Evolutionary conservation across 2,888 invertebrate genomes (phyloP).

Genomic region (Pristionchus mayeri): DNA sequence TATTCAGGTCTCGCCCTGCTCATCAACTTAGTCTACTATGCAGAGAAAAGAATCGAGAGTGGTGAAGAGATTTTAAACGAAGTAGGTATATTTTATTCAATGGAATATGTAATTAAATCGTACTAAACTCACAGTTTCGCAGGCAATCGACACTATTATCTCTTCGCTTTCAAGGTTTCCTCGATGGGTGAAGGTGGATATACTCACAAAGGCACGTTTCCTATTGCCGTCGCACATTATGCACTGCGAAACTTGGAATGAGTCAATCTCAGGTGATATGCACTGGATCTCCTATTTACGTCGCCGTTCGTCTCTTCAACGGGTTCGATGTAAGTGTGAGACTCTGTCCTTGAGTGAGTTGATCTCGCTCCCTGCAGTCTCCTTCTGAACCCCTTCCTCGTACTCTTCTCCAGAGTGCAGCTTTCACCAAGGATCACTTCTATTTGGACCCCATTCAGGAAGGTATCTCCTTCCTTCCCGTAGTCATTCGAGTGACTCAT

Average conservation of each 20-base stretch:
- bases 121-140: background rate
- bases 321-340: background rate
- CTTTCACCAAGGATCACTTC: constrained; percentile 3
- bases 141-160: background rate
- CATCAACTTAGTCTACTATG: constrained; percentile 5
- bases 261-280: background rate
- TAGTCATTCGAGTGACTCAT: background rate
- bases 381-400: background rate
- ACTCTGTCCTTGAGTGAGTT: background rate
- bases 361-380: background rate
- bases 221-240: background rate
- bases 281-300: constrained; percentile 1
- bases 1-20: background rate
- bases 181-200: constrained; percentile 14
- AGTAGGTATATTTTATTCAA: background rate
- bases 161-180: background rate
- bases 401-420: constrained; percentile 8
- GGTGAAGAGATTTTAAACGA: background rate
- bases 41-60: constrained; percentile 11
- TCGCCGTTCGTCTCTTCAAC: background rate
- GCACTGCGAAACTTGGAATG: background rate
- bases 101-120: background rate
- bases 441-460: background rate
- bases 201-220: background rate
- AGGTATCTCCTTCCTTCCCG: background rate